These are phyloP conservation scores for Geophilus truncorum DNA, from an alignment of 2,888 invertebrate species.

Conservation along the genomic window DNA sequence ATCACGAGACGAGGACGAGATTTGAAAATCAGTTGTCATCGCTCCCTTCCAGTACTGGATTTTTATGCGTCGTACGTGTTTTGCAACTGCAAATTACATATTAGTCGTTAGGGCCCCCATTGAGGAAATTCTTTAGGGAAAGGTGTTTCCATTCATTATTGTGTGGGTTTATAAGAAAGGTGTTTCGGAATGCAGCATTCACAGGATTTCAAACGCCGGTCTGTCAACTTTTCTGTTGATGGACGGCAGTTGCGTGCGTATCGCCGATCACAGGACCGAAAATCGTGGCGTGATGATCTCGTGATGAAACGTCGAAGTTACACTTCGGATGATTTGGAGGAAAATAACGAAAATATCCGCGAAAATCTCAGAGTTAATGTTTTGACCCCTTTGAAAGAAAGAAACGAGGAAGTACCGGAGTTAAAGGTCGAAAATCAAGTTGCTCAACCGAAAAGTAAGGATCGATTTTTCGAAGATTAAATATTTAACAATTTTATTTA, in stretches of 20 bases:
- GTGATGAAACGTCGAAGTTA: not conserved
- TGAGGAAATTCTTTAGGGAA: constrained; percentile 1
- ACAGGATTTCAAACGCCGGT: not conserved
- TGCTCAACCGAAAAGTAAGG: not conserved
- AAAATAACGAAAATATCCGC: not conserved
- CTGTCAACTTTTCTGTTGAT: not conserved
- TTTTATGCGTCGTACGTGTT: not conserved
- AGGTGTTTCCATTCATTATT: constrained; percentile 13
- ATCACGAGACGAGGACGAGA: not conserved
- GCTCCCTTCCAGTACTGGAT: not conserved
- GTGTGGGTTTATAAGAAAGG: not conserved
- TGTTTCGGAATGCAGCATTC: constrained; percentile 19
- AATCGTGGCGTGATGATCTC: constrained; percentile 1
- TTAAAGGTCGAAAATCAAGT: not conserved
- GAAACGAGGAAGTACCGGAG: not conserved
- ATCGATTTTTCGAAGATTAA: not conserved
- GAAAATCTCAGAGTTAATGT: not conserved
- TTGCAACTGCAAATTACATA: not conserved
- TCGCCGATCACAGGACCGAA: not conserved
- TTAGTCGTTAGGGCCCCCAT: not conserved
- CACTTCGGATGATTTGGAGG: not conserved
- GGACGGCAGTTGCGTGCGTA: constrained; percentile 9
- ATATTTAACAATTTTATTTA: not conserved
- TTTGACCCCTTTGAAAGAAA: not conserved
- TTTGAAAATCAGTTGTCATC: not conserved